Percentiles rank a stretch among this genome's conserved stretches.
Evolutionary conservation across 2,888 invertebrate species (phyloP).

Genomic region (Myopa tessellatipennis): DNA sequence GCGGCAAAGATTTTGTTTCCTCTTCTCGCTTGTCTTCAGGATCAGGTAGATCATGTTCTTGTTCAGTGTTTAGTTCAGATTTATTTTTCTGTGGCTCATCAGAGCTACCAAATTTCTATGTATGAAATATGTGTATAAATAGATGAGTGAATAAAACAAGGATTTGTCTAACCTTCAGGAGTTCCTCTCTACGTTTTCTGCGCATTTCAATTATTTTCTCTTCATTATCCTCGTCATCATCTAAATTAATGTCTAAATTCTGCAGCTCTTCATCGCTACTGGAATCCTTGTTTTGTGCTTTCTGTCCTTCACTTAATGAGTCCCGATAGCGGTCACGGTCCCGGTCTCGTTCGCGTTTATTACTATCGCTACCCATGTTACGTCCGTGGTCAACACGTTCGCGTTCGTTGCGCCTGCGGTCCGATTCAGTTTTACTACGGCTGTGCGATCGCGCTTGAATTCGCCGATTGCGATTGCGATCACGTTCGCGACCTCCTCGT

Average conservation of each 20-base stretch:
- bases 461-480: slow-evolving; percentile 59
- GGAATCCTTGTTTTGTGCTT: slow-evolving; percentile 72
- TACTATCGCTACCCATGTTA: slow-evolving; percentile 52
- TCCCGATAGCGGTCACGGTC: slow-evolving; percentile 74
- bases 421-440: slow-evolving; percentile 66
- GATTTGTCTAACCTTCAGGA: slow-evolving; percentile 78
- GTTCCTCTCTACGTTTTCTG: slow-evolving; percentile 87
- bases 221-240: slow-evolving; percentile 91
- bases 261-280: slow-evolving; percentile 75
- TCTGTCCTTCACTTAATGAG: slow-evolving; percentile 83
- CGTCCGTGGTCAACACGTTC: slow-evolving; percentile 63
- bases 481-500: slow-evolving; percentile 61
- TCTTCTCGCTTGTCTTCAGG: background rate
- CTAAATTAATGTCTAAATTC: slow-evolving; percentile 83
- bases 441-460: slow-evolving; percentile 65
- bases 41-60: background rate
- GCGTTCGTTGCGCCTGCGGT: slow-evolving; percentile 62
- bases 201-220: slow-evolving; percentile 91
- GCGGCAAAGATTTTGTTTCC: slow-evolving; percentile 2
- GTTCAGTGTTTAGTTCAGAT: slow-evolving; percentile 2
- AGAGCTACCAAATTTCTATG: slow-evolving; percentile 42
- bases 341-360: slow-evolving; percentile 50
- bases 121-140: background rate
- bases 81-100: slow-evolving; percentile 27
- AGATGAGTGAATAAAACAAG: background rate